Conservation (phyloP, 53 echinoderm and acorn worm genomes). For the Mesocentrotus franciscanus region DNA sequence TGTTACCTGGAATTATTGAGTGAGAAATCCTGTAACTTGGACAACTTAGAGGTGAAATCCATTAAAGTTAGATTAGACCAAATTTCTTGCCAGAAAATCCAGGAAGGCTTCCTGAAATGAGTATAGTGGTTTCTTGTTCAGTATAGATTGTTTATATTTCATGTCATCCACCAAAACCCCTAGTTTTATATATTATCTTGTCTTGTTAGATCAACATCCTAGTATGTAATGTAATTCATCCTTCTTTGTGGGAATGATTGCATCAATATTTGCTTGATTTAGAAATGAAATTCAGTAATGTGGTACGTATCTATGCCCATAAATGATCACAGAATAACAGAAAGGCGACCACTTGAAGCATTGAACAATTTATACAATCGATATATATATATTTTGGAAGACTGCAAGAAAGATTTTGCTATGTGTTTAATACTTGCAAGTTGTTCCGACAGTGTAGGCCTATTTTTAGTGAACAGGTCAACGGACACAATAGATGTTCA, state of each 20-base stretch:
- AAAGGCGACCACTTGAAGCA: too few species aligned
- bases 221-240: too few species aligned
- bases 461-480: not conserved
- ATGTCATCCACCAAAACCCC: not conserved
- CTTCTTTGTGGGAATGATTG: not conserved
- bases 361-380: too few species aligned
- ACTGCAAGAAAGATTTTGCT: not conserved
- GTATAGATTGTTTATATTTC: not conserved
- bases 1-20: not conserved
- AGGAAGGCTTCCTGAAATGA: not conserved
- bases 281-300: not conserved
- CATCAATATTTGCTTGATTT: not conserved
- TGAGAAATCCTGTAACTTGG: not conserved
- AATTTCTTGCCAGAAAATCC: not conserved
- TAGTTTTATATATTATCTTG: not conserved
- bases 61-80: not conserved
- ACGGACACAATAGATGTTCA: not conserved
- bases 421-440: not conserved
- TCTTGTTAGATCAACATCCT: too few species aligned
- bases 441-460: not conserved
- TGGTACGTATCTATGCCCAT: not conserved
- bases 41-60: not conserved
- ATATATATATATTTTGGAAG: not conserved
- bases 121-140: not conserved
- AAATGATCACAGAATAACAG: too few species aligned